Percentiles rank a stretch among this genome's conserved stretches.
Conservation (phyloP, 2,797 vertebrate species). For the Alfaro cultratus region DNA sequence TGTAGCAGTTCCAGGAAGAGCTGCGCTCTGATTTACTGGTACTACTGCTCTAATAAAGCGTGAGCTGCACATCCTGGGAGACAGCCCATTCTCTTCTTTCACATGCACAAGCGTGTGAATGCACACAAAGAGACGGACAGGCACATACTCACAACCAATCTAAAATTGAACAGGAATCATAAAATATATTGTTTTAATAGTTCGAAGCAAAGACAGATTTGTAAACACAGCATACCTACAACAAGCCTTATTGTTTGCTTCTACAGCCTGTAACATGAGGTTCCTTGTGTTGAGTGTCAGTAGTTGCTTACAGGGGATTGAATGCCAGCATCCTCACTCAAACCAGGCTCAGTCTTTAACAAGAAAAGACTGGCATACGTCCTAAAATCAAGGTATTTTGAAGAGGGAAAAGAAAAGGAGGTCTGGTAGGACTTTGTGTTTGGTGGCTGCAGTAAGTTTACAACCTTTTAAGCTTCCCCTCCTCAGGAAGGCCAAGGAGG, state of each 20-base stretch:
- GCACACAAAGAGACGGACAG: conserved; percentile 44
- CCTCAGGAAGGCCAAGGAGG: conserved; percentile 57
- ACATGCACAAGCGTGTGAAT: conserved; percentile 72
- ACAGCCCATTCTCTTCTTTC: conserved; percentile 79
- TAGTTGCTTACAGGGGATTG: conserved; percentile 46
- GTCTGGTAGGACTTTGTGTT: conserved; percentile 51
- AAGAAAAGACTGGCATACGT: conserved; percentile 37
- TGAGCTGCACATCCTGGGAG: conserved; percentile 83
- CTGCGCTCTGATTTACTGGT: conserved; percentile 89
- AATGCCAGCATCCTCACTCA: conserved; percentile 45
- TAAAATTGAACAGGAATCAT: conserved; percentile 55
- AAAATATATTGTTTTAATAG: conserved; percentile 56
- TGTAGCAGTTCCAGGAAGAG: conserved; percentile 89
- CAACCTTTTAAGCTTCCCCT: conserved; percentile 73
- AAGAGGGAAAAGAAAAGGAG: conserved; percentile 35
- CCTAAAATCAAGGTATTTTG: conserved; percentile 34
- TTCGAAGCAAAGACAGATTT: conserved; percentile 41
- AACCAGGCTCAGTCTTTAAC: conserved; percentile 41
- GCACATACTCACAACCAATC: conserved; percentile 44
- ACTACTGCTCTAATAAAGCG: conserved; percentile 87
- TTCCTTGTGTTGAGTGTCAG: conserved; percentile 34
- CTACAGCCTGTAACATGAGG: conserved; percentile 39
- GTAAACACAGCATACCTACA: conserved; percentile 39
- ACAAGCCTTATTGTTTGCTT: conserved; percentile 39
- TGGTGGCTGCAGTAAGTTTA: conserved; percentile 78